Evolutionary conservation across 2,113 vertebrate species (phyloP), one percentile per base, ranked within the genome.

Genomic region (Apteryx mantelli): DNA sequence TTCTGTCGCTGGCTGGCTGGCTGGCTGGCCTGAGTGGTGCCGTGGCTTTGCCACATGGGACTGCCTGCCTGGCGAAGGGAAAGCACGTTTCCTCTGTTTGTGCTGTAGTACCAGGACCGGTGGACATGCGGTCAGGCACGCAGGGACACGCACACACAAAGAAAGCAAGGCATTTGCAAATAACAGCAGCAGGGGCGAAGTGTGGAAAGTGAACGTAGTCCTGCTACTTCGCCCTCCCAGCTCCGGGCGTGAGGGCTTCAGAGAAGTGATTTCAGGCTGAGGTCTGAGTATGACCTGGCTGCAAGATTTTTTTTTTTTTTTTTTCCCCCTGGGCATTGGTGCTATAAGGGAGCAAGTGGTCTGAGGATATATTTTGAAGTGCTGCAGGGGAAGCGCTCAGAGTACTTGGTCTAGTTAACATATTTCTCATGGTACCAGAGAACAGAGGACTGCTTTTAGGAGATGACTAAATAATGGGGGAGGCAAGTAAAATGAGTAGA

Each of bases 401-500:
- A 93, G 90, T 86, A 21, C 85, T 86, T 42, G 48, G 38, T 90
- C 53, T 87, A 65, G 82, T 86, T 83, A 71, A 48, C 89, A 64
- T 64, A 66, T 89, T 97, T 96, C 92, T 96, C 71, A 40, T 26
- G 64, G 80, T 95, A 73, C n/a, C 81, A 9, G 42, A 91, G 68
- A 92, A 89, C 86, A 87, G 77, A 96, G 81, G 77, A 78, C 78
- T 94, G 86, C 92, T 53, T 95, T 94, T 97, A 90, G 93, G 95
- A 95, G 89, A 89, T 94, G 94, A 88, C 85, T 94, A 90, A 92
- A 88, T 92, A 93, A 95, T 91, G 97, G 95, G 88, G 89, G 92
- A 90, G 76, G 90, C 64, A 77, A 76, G 84, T 81, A 71, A 87
- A 85, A 88, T 63, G 85, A 86, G 58, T 58, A 40, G 93, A 79